Evolutionary conservation across 1,140 invertebrate genomes (phyloP).

Genomic region (Caenorhabditis remanei): DNA sequence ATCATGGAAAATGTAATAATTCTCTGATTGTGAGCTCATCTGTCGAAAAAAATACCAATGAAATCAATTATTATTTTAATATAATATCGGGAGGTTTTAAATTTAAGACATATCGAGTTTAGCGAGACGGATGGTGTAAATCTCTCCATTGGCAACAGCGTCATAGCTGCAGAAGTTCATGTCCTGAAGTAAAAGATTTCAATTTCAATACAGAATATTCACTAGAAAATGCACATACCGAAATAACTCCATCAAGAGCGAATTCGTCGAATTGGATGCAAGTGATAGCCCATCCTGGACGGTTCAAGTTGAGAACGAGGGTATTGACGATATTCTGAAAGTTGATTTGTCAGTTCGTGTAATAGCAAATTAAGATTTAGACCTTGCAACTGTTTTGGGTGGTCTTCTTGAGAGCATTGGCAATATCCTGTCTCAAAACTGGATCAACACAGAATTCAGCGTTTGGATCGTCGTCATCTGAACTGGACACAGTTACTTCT

Average conservation of each 20-base stretch:
- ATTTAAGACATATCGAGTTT: constrained; percentile 52
- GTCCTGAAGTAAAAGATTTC: constrained; percentile 37
- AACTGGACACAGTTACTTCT: background rate
- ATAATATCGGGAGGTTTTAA: background rate
- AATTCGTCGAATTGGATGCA: constrained; percentile 45
- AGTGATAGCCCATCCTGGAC: constrained; percentile 49
- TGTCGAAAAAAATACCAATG: too few species aligned
- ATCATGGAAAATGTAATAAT: too few species aligned
- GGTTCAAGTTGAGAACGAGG: constrained; percentile 34
- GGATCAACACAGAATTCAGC: constrained; percentile 58
- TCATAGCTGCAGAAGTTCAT: constrained; percentile 62
- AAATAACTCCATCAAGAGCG: constrained; percentile 25
- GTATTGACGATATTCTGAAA: constrained; percentile 43
- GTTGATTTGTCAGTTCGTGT: background rate
- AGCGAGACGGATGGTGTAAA: constrained; percentile 59
- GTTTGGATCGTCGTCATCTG: constrained; percentile 56
- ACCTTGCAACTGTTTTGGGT: constrained; percentile 54
- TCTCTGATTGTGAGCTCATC: too few species aligned
- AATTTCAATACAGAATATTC: background rate
- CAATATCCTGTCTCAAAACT: constrained; percentile 55
- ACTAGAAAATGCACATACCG: background rate
- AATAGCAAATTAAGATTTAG: background rate
- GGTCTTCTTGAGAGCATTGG: constrained; percentile 42
- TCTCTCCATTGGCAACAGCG: background rate
- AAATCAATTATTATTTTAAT: too few species aligned